Evolutionary conservation across 1,140 invertebrate species (phyloP).

Genomic region (Meteorus sp.): DNA sequence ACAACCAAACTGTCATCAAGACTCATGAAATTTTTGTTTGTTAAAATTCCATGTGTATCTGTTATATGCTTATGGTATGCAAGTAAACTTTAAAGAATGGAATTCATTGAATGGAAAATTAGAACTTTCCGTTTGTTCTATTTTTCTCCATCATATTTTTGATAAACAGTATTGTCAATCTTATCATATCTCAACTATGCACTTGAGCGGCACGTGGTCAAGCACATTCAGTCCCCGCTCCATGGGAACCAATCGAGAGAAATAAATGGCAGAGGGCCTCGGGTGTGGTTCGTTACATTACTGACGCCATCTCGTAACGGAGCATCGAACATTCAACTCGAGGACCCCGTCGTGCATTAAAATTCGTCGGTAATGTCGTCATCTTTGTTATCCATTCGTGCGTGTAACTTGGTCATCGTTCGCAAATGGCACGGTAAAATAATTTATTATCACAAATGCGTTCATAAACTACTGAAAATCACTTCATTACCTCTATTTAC

Average conservation of each 20-base stretch:
- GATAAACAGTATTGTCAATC: too few relatives aligned
- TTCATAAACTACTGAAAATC: conserved; percentile 43
- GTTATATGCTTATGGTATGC: too few relatives aligned
- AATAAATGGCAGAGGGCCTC: conserved; percentile 38
- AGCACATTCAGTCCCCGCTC: not conserved
- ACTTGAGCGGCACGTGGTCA: conserved; percentile 42
- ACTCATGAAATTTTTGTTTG: too few relatives aligned
- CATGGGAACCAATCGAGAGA: not conserved
- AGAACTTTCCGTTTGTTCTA: too few relatives aligned
- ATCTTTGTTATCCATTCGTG: conserved; percentile 1
- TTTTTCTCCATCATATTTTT: too few relatives aligned
- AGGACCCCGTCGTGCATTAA: conserved; percentile 3
- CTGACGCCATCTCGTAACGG: conserved; percentile 43
- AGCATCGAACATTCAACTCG: conserved; percentile 3
- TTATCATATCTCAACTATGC: too few relatives aligned
- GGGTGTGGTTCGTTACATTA: conserved; percentile 50
- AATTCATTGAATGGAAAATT: too few relatives aligned
- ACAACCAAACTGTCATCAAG: not conserved
- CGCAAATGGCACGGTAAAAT: conserved; percentile 31
- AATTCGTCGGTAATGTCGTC: conserved; percentile 24
- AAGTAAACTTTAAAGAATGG: too few relatives aligned
- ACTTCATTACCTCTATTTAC: conserved; percentile 47
- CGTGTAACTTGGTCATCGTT: conserved; percentile 8
- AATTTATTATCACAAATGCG: conserved; percentile 43
- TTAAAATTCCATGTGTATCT: too few relatives aligned